Base-by-base conservation (phyloP, 2,113 vertebrate species). In the Hydrolagus affinis region DNA sequence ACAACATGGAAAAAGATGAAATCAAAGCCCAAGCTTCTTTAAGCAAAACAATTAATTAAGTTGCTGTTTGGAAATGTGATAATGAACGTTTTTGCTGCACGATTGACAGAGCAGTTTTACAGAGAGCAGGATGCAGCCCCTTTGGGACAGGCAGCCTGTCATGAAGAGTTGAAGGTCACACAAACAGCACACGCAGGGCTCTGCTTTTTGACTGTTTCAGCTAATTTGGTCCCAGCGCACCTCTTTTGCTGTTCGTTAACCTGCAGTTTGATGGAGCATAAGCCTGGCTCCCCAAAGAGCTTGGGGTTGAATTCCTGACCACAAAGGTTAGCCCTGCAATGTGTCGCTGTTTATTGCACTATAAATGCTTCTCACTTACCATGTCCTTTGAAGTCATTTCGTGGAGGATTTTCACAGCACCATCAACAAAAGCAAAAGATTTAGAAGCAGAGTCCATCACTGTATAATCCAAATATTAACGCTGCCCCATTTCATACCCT, bases 161-260 rank as follows among this genome's bases (percentile, higher is more conserved):
- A 66, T 28, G 32, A 32, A 30, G 78, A 64, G 78, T 66, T 66
- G 64, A 83, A 83, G 78, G 78, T 83, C 78, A 83, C 25, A 17
- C 78, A 64, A 83, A 66, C 25, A 83, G 60, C 14, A 66, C 17
- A 32, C 25, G 9, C 78, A 30, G 19, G 25, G 78, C 17, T 83
- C 62, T 19, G 30, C 30, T 62, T 83, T 83, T 83, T 83, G 60
- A 68, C 60, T 28, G 32, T 83, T 44, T 83, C 12, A 68, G 23
- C 60, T 66, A 30, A 83, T 83, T 19, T 14, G 17, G 15, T 83
- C 23, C 15, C 77, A 19, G 25, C 30, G 56, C 14, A 59, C 75
- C n/a, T 60, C 75, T 23, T 56, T 28, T 30, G 72, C 72, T 74
- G 72, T 56, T 75, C 32, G 32, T 75, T 75, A 44, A 44, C 28